Percentiles rank a stretch among this genome's conserved stretches.
Evolutionary conservation across 2,797 vertebrate species (phyloP).

Genomic region (Odontamblyopus rebecca): DNA sequence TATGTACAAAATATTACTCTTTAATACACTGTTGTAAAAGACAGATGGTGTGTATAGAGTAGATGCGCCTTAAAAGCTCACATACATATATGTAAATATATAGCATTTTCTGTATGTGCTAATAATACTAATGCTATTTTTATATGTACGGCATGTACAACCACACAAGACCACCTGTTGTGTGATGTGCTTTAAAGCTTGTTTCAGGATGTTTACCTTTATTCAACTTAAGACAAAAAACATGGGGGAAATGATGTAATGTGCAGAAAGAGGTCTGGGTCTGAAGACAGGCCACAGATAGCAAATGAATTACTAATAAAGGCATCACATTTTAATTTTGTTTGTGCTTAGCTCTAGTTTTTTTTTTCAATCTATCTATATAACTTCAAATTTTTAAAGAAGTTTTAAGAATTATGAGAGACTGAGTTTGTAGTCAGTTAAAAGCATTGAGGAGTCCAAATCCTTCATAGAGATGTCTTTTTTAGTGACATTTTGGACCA

Average conservation of each 20-base stretch:
- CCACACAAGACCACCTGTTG: too few species aligned
- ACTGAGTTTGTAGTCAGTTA: too few species aligned
- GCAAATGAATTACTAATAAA: slow-evolving; percentile 4
- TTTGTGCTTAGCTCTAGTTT: not conserved
- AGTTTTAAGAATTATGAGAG: too few species aligned
- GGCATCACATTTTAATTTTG: not conserved
- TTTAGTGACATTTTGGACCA: not conserved
- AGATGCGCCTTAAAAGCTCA: not conserved
- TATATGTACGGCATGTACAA: too few species aligned
- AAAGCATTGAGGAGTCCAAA: too few species aligned
- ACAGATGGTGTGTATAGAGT: not conserved
- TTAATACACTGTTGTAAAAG: not conserved
- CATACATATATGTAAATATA: not conserved
- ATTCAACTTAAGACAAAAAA: not conserved
- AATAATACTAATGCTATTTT: not conserved
- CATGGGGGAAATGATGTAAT: not conserved
- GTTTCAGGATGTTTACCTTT: not conserved
- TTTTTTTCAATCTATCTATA: too few species aligned
- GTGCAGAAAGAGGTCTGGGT: not conserved
- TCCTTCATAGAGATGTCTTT: too few species aligned
- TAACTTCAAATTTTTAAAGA: too few species aligned
- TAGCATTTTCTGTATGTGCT: too few species aligned
- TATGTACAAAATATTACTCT: not conserved
- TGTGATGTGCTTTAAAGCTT: not conserved
- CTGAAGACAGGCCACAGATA: not conserved